These are phyloP conservation scores for Todus mexicanus DNA, from an alignment of 2,797 vertebrate species.

Conservation along the genomic window DNA sequence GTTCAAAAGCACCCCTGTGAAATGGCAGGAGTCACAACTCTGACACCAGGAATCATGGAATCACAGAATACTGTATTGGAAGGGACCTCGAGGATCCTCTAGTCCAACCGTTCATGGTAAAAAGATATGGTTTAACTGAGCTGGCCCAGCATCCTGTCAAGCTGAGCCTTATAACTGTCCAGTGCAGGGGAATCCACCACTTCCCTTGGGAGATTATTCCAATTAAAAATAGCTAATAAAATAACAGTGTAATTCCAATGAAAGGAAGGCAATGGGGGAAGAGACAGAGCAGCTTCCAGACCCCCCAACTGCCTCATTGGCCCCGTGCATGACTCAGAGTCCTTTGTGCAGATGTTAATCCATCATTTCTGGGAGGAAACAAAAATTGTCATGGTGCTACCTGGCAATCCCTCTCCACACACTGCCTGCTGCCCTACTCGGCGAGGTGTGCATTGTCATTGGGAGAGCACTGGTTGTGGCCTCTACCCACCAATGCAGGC, in stretches of 20 bases:
- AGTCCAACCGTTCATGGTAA: too few relatives aligned
- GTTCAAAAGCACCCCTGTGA: background rate
- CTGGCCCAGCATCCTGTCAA: too few relatives aligned
- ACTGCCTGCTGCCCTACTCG: background rate
- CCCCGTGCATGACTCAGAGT: background rate
- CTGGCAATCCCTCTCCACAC: background rate
- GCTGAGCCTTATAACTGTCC: too few relatives aligned
- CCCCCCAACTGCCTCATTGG: background rate
- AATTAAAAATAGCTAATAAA: too few relatives aligned
- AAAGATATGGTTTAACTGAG: too few relatives aligned
- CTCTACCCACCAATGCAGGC: fast-evolving
- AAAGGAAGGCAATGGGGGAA: background rate
- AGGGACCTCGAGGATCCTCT: too few relatives aligned
- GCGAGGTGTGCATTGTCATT: fast-evolving
- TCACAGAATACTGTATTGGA: too few relatives aligned
- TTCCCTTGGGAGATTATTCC: too few relatives aligned
- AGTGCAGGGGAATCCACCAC: too few relatives aligned
- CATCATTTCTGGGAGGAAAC: background rate
- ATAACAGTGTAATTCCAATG: too few relatives aligned
- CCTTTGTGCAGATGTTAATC: background rate
- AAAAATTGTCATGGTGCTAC: fast-evolving
- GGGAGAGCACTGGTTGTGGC: fast-evolving
- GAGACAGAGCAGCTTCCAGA: background rate
- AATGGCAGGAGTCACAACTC: fast-evolving
- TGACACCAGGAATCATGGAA: too few relatives aligned